Evolutionary conservation across 2,888 invertebrate genomes (phyloP), one percentile per base, ranked within the genome.

Genomic region (Ecdyonurus torrentis): DNA sequence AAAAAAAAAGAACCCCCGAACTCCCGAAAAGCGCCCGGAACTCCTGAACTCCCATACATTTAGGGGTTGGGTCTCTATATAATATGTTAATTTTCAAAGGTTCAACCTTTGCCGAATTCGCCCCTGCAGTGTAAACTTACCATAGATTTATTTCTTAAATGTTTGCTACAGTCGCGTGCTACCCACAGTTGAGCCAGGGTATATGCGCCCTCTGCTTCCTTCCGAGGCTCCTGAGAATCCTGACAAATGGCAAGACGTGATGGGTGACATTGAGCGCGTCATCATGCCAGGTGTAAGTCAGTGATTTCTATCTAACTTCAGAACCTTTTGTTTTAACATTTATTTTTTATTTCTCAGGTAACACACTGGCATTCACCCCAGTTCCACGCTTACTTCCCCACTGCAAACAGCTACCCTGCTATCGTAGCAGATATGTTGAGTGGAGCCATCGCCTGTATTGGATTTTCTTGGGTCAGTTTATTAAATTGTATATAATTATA

Each of bases 351-450:
- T 15, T 2, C 2, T 15, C 70, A 80, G 79, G 79, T 95, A 63
- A 96, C 96, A 0, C 96, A 96, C 72, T 97, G 96, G 96, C 92
- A 95, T 74, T 92, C 91, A 63, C 96, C 96, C 5, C 83, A 88
- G 71, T 97, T 97, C 78, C 92, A 94, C 75, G 96, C 95, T 2
- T 97, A 96, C 77, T 94, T 91, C 75, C 93, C 93, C 20, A 91
- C 93, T 0, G 94, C 89, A 24, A 91, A 91, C 76, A 94, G 94
- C 0, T 96, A 93, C 75, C 91, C 96, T 0, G 85, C 92, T 10
- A 92, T 96, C 69, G 89, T 93, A 10, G 96, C 92, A 2, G 97
- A 97, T 71, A 96, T 97, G 85, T 77, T 97, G 52, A 91, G 91
- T 70, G 93, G 90, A 55, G 94, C 92, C 23, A 93, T 97, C 68